Evolutionary conservation across 2,113 vertebrate species (phyloP), one percentile per base, ranked within the genome.

Genomic region (Dascyllus trimaculatus): DNA sequence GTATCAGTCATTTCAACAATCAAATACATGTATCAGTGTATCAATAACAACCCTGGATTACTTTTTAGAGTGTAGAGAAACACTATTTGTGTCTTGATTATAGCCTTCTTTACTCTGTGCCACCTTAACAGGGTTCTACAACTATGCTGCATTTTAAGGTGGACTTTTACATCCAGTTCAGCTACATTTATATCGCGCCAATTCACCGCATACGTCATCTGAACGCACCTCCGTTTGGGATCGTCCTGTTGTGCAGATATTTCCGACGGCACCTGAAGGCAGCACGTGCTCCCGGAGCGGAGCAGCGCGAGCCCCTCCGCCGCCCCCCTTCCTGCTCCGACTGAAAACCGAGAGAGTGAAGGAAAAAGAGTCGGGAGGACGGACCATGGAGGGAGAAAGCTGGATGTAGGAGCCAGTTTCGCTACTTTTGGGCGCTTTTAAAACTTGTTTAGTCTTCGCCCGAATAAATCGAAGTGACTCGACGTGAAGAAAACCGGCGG

Each of bases 321-420:
- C 1, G 24, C 49, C 57, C 81, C 40, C 78, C 69, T 82, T 51
- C 62, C 48, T 60, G 64, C 80, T 81, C 82, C 62, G 56, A 69
- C 59, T 89, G 92, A 93, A 94, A 93, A 82, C 66, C 88, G 92
- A 90, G 90, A 88, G 91, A 87, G 84, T 72, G 71, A 78, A 19
- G 75, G 67, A 80, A 75, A 89, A 87, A 78, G 57, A 78, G 15
- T 75, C 85, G 79, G 76, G 66, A 85, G 78, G 80, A 80, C 71
- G 81, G 73, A 90, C 86, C 88, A 82, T 92, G 93, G 92, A 93
- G 81, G 90, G 69, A 81, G 61, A 77, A 80, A 63, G 56, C 82
- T 82, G 83, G 64, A 81, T 76, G 80, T 71, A 26, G 75, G 85
- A 86, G 88, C 78, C 14, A 18, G n/a, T 83, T 29, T 29, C 32